Evolutionary conservation across 2,113 vertebrate species (phyloP), one percentile per base, ranked within the genome.

Genomic region (Sitta europaea): DNA sequence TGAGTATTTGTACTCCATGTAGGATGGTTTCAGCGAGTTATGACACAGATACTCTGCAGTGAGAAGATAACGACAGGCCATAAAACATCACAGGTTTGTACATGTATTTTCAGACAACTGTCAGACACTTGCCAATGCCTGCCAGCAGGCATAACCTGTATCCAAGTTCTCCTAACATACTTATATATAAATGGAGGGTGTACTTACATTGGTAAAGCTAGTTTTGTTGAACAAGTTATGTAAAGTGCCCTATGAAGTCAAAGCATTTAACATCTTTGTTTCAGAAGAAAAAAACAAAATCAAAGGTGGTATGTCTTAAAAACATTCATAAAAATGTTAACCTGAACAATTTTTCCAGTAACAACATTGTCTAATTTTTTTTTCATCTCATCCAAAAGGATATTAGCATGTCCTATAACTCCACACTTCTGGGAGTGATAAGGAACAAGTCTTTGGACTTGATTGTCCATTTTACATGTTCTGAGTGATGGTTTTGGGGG

Each of bases 371-470:
- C 11, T 75, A 31, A 35, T 75, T 7, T 76, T 84, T 27, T 18
- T 16, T 12, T 77, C 21, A 22, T 63, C 48, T 54, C 33, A 23
- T 50, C 12, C 29, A 42, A 55, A 71, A 59, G 4, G 9, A n/a
- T 3, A 5, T 45, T 24, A 36, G 2, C 2, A 2, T 14, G 7
- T 11, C 6, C 33, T 24, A 1, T 17, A 73, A 61, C 4, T 70
- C 42, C 47, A 53, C 25, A 31, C 15, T 50, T 75, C 28, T 33
- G 27, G 6, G 42, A 78, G 21, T 17, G 11, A 54, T 21, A 5
- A 31, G 5, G 14, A 84, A 14, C 5, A 65, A 42, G 23, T 8
- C 31, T 77, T 84, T 42, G 28, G 27, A 43, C 23, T 35, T 74
- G 16, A 21, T 36, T 12, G 16, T 10, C 53, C 20, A 5, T 58